Evolutionary conservation across 1,140 invertebrate genomes (phyloP).

Genomic region (Sinella curviseta): DNA sequence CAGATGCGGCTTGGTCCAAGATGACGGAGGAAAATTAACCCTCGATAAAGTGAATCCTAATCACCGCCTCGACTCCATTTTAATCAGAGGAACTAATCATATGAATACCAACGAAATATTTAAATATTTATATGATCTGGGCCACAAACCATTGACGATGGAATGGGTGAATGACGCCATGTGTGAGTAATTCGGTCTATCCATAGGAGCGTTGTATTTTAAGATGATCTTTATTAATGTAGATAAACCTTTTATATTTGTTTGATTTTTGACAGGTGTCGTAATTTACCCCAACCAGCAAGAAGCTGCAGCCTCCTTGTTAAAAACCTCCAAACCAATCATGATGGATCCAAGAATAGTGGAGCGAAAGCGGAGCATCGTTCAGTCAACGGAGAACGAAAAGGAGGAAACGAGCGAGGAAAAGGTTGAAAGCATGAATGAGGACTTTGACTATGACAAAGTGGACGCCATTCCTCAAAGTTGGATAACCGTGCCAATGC

Average conservation of each 20-base stretch:
- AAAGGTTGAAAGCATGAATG: conserved; percentile 27
- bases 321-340: conserved; percentile 41
- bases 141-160: conserved; percentile 63
- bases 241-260: conserved; percentile 7
- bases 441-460: conserved; percentile 34
- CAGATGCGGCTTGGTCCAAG: conserved; percentile 34
- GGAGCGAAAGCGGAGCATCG: conserved; percentile 8
- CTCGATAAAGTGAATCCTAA: conserved; percentile 38
- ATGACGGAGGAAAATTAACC: conserved; percentile 24
- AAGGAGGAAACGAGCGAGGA: conserved; percentile 10
- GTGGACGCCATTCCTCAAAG: conserved; percentile 28
- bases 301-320: conserved; percentile 33
- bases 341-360: conserved; percentile 29
- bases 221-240: neutral
- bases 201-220: no score
- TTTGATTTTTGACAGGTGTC: conserved; percentile 33
- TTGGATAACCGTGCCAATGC: conserved; percentile 57
- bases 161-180: conserved; percentile 80
- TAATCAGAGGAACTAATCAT: conserved; percentile 72
- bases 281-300: conserved; percentile 38
- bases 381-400: neutral
- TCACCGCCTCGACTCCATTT: conserved; percentile 69
- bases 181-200: conserved; percentile 60
- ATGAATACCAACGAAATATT: conserved; percentile 77
- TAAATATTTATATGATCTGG: conserved; percentile 73